Percentiles rank a stretch among this genome's conserved stretches.
These are phyloP conservation scores for Montipora foliosa DNA, from an alignment of 64 coral and sea anemone genomes.

Conservation along the genomic window DNA sequence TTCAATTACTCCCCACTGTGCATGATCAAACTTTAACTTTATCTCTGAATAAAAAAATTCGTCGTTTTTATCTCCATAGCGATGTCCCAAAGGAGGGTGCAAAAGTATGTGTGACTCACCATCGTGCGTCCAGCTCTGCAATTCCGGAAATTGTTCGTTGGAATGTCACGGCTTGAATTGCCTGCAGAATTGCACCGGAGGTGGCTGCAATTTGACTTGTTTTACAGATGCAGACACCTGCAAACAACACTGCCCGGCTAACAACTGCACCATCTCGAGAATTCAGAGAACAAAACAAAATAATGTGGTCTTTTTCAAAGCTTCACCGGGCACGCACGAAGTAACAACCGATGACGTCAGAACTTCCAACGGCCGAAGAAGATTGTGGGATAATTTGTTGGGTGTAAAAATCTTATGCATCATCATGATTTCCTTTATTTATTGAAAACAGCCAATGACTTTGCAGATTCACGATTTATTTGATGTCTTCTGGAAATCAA, in stretches of 20 bases:
- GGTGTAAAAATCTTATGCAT: background rate
- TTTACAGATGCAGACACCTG: slow-evolving; percentile 25
- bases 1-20: no score
- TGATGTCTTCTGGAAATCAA: no score
- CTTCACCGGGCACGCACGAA: background rate
- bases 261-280: slow-evolving; percentile 34
- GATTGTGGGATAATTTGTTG: background rate
- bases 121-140: slow-evolving; percentile 59
- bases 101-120: slow-evolving; percentile 41
- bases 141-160: slow-evolving; percentile 53
- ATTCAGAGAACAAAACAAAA: background rate
- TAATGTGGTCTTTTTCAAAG: background rate
- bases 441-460: background rate
- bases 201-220: slow-evolving; percentile 71
- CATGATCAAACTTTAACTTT: background rate
- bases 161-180: slow-evolving; percentile 71
- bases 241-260: slow-evolving; percentile 35
- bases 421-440: background rate
- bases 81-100: slow-evolving; percentile 46
- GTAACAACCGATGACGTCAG: background rate
- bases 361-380: background rate
- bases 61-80: background rate
- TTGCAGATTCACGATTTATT: background rate
- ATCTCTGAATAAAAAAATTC: background rate
- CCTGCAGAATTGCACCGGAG: slow-evolving; percentile 55